Base-by-base conservation (phyloP, 1,140 invertebrate species). In the Cherax destructor region DNA sequence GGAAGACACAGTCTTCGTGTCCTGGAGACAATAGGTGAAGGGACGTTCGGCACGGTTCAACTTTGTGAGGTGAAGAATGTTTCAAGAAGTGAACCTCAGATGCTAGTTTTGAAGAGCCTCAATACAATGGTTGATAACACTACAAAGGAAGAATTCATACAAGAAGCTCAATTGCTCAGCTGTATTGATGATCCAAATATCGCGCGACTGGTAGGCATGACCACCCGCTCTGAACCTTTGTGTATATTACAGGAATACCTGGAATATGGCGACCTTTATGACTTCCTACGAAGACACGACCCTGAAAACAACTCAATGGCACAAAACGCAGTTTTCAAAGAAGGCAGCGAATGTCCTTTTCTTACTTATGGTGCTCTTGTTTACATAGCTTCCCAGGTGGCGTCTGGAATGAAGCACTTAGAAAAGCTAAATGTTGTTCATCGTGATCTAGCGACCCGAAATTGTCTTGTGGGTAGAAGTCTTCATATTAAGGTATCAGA, bases 361-460 rank as follows among this genome's bases (percentile, higher is more conserved):
- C 61, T 79, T 21, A 76, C 77, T 49, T 83, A 83, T 41, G 61
- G 91, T 24, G 65, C 86, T 47, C 83, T 91, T 16, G 81, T 95
- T 86, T 93, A 94, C 76, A 93, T 94, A 6, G 94, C 95, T 80
- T 79, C 88, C 3, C 93, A 93, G 86, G 85, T 94, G 24, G 93
- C 93, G 11, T 83, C 84, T 30, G 92, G 92, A 16, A 95, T 95
- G 93, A 90, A 91, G 41, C 86, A 93, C 85, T 52, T 93, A 21
- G 92, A 90, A 72, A 90, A 78, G 9, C 90, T 92, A 18, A 92
- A 77, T 72, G 78, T 93, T 94, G 98, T 99, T 9, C 99, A 99
- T 95, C 96, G 98, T 91, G 99, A 99, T 95, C 95, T 99, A 30
- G 99, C 99, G 0, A 98, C 98, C 89, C 95, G 98, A 52, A 99